A percentile compares a stretch with the other conserved stretches of the same genome.
Evolutionary conservation across 2,113 vertebrate genomes (phyloP).

Genomic region (Oryzias woworae): DNA sequence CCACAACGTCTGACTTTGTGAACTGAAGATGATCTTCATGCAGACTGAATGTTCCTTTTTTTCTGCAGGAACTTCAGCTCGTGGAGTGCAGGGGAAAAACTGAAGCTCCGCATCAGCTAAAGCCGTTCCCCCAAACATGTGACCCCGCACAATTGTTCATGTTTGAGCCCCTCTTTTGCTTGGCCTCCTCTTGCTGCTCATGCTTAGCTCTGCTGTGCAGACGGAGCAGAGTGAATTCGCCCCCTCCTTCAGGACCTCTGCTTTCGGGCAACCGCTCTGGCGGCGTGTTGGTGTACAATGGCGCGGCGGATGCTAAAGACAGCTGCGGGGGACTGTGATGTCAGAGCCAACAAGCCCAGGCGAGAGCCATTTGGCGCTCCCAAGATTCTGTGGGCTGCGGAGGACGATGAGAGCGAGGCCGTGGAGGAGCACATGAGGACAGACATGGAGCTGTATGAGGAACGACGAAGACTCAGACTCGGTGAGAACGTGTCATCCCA

Average conservation of each 20-base stretch:
- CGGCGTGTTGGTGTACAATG: slow-evolving; percentile 71
- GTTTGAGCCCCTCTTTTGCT: not conserved
- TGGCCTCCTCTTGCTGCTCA: not conserved
- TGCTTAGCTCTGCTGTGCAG: slow-evolving; percentile 10
- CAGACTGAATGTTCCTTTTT: too few species aligned
- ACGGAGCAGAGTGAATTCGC: slow-evolving; percentile 15
- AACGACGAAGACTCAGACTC: slow-evolving; percentile 89
- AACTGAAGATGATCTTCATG: too few species aligned
- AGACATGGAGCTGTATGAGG: slow-evolving; percentile 88
- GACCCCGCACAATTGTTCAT: not conserved
- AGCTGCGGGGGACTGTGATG: slow-evolving; percentile 85
- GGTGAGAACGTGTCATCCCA: slow-evolving; percentile 47
- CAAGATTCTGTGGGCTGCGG: slow-evolving; percentile 97
- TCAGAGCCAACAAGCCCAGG: slow-evolving; percentile 88
- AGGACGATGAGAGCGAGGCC: slow-evolving; percentile 90
- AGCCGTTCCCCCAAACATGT: not conserved
- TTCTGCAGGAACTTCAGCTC: too few species aligned
- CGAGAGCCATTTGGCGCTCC: slow-evolving; percentile 85
- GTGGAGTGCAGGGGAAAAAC: too few species aligned
- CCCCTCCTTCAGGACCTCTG: slow-evolving; percentile 23
- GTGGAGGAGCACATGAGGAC: slow-evolving; percentile 89
- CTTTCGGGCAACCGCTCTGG: slow-evolving; percentile 17
- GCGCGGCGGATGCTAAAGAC: slow-evolving; percentile 81
- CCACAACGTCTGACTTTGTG: too few species aligned
- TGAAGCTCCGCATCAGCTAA: too few species aligned